Evolutionary conservation across 2,888 invertebrate species (phyloP), one percentile per base, ranked within the genome.

Genomic region (Volucella inanis): DNA sequence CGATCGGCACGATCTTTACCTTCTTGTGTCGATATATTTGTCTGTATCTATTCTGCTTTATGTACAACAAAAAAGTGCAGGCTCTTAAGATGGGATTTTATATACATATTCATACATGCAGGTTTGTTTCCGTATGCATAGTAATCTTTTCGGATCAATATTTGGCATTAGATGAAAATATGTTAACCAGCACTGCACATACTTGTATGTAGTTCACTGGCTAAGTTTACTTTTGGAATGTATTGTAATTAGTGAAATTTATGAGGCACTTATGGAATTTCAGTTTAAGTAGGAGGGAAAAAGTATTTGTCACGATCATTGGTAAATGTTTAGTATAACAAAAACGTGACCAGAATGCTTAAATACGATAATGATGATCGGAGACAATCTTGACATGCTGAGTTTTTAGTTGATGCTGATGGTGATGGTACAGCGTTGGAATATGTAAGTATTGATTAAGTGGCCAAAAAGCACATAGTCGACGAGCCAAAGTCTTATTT

Each of bases 231-330:
- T 31, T 43, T 41, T 14, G 70, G 12, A 62, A 41, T 15, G 43
- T 47, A 54, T 74, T 67, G 75, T 76, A 67, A 76, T 76, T 76
- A 67, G 67, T 76, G 67, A 43, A 76, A 57, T 38, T 57, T 65
- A 74, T 49, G 47, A 31, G 54, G 50, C 71, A 49, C 50, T 54
- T 11, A 62, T 45, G 43, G 54, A 74, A 61, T 55, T 64, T 45
- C 45, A 12, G 64, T 55, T 64, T 49, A 75, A 43, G 75, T 50
- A 65, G 74, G 11, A 14, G 57, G 74, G 41, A 49, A 22, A 65
- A 65, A 59, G 50, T 59, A 76, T 45, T 54, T 31, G 39, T 68
- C 77, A 68, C 68, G 77, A 77, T 9, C 43, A 43, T 14, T 8
- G 49, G 18, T 8, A 8, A 67, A 43, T 61, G 61, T 47, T 76